Evolutionary conservation across 2,888 invertebrate species (phyloP).

Genomic region (Rotaria macrura): DNA sequence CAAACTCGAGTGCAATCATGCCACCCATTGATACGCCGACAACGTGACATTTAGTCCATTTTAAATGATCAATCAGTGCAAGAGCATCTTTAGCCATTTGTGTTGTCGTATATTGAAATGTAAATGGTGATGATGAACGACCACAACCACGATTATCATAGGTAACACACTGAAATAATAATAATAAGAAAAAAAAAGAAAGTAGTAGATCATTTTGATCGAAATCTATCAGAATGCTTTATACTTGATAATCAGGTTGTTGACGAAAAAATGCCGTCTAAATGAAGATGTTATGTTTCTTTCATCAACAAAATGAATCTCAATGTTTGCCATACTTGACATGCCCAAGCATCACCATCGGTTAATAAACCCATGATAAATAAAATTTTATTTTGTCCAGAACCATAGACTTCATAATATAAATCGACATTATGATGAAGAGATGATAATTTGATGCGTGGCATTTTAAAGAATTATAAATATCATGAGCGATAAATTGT

Average conservation of each 20-base stretch:
- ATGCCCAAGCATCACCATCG: background rate
- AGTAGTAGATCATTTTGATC: too few species aligned
- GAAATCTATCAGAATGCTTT: too few species aligned
- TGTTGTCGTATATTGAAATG: background rate
- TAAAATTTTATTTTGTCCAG: background rate
- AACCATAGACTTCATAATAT: background rate
- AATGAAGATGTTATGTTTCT: background rate
- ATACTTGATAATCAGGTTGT: background rate
- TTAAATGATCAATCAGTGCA: background rate
- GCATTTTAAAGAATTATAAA: background rate
- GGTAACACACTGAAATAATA: background rate
- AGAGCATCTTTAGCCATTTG: conserved; percentile 22
- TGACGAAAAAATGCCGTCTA: background rate
- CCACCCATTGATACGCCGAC: conserved; percentile 11
- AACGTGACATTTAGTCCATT: conserved; percentile 9
- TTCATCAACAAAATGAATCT: background rate
- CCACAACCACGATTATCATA: conserved; percentile 18
- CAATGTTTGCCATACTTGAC: background rate
- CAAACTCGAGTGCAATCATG: background rate
- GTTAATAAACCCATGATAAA: conserved; percentile 13
- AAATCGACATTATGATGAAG: background rate
- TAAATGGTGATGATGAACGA: background rate
- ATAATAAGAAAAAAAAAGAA: background rate
- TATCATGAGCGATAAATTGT: too few species aligned
- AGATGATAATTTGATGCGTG: background rate